Percentiles rank a stretch among this genome's conserved stretches.
phyloP scores from a whole-genome alignment of 2,888 invertebrate species.

The Brenthis daphne region DNA sequence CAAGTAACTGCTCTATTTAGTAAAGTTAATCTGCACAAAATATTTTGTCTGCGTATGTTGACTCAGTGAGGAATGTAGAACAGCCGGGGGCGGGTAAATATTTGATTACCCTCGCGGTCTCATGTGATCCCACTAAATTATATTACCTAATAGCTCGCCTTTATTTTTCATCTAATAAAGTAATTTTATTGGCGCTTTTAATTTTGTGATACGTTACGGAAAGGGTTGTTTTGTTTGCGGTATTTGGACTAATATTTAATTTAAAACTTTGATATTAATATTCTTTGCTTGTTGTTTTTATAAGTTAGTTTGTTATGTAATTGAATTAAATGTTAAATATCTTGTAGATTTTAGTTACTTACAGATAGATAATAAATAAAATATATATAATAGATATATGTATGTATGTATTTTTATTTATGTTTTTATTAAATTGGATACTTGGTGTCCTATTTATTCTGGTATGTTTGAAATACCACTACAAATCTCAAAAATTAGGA shows the following conservation, averaged over 20 bases:
- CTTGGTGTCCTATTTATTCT: too few relatives aligned
- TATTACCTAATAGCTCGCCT: constrained; percentile 43
- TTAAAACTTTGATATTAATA: background rate
- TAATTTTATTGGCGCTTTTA: constrained; percentile 10
- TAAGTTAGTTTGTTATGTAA: too few relatives aligned
- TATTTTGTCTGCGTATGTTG: constrained; percentile 31
- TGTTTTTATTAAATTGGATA: too few relatives aligned
- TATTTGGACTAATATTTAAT: background rate
- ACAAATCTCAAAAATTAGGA: too few relatives aligned
- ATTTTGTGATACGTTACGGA: background rate
- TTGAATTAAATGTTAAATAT: too few relatives aligned
- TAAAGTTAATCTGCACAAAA: constrained; percentile 29
- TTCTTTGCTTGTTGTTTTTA: background rate
- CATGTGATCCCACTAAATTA: constrained; percentile 43
- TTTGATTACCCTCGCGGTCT: constrained; percentile 45
- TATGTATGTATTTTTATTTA: too few relatives aligned
- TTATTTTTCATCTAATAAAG: constrained; percentile 32
- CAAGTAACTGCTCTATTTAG: constrained; percentile 18
- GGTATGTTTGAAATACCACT: too few relatives aligned
- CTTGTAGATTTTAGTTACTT: too few relatives aligned
- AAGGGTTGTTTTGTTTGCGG: background rate
- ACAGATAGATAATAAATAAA: too few relatives aligned
- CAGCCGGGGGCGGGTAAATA: constrained; percentile 43
- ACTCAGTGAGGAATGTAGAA: constrained; percentile 35
- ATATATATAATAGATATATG: too few relatives aligned